A percentile compares a stretch with the other conserved stretches of the same genome.
Conservation (phyloP, 2,113 vertebrate species). For the Desmodus rotundus region DNA sequence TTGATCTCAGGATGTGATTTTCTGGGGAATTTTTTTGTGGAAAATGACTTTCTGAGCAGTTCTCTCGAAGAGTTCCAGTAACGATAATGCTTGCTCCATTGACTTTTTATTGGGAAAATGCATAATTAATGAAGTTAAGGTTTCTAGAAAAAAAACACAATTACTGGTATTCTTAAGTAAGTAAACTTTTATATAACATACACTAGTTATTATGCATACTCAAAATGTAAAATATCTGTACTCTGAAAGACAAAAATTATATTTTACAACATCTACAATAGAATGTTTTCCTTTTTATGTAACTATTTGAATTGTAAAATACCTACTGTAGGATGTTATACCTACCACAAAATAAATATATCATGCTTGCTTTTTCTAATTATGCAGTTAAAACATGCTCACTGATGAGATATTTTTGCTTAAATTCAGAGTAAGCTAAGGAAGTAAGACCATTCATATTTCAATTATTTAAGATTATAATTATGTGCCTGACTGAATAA, state of each 20-base stretch:
- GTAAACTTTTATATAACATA: background rate
- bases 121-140: constrained; percentile 1
- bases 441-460: background rate
- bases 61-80: background rate
- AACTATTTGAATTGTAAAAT: background rate
- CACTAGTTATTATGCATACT: background rate
- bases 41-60: background rate
- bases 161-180: background rate
- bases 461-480: background rate
- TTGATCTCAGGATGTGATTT: background rate
- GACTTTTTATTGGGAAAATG: background rate
- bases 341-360: background rate
- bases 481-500: background rate
- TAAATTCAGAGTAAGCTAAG: background rate
- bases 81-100: background rate
- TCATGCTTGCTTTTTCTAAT: background rate
- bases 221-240: background rate
- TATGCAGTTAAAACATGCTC: background rate
- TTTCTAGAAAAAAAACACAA: background rate
- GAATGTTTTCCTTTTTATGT: background rate
- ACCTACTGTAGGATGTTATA: background rate
- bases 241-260: background rate
- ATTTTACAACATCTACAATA: background rate
- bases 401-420: background rate
- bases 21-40: background rate